These are phyloP conservation scores for Cephus pygmeus DNA, from an alignment of 2,888 invertebrate genomes.

Conservation along the genomic window DNA sequence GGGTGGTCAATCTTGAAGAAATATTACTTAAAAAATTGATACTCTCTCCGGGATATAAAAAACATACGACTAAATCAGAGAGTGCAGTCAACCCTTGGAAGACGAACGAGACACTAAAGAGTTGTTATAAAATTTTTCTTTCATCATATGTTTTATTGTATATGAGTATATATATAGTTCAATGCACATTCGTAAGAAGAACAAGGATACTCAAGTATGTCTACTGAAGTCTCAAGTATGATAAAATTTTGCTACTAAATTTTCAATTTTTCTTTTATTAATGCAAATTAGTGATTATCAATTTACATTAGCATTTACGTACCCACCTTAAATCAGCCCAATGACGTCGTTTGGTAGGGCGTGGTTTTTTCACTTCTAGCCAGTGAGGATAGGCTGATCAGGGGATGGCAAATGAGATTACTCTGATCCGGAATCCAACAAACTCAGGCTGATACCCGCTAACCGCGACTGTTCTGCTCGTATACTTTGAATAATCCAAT, in stretches of 20 bases:
- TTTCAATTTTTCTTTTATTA: neutral
- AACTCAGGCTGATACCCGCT: conserved; percentile 62
- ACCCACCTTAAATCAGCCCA: neutral
- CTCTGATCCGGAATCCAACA: conserved; percentile 65
- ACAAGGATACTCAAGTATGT: neutral
- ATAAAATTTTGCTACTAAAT: neutral
- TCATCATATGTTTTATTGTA: neutral
- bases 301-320: neutral
- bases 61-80: neutral
- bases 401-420: conserved; percentile 64
- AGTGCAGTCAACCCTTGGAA: neutral
- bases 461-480: conserved; percentile 53
- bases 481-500: conserved; percentile 62
- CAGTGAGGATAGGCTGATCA: conserved; percentile 62
- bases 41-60: neutral
- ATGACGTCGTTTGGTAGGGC: conserved; percentile 46
- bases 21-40: conserved; percentile 33
- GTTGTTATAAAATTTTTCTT: neutral
- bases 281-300: neutral
- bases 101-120: neutral
- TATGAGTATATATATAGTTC: neutral
- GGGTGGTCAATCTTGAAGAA: conserved; percentile 57
- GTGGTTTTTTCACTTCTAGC: conserved; percentile 61
- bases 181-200: neutral
- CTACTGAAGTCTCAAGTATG: no score